A percentile compares a stretch with the other conserved stretches of the same genome.
phyloP scores from a whole-genome alignment of 2,888 invertebrate species.

The Boloria euphrosyne region DNA sequence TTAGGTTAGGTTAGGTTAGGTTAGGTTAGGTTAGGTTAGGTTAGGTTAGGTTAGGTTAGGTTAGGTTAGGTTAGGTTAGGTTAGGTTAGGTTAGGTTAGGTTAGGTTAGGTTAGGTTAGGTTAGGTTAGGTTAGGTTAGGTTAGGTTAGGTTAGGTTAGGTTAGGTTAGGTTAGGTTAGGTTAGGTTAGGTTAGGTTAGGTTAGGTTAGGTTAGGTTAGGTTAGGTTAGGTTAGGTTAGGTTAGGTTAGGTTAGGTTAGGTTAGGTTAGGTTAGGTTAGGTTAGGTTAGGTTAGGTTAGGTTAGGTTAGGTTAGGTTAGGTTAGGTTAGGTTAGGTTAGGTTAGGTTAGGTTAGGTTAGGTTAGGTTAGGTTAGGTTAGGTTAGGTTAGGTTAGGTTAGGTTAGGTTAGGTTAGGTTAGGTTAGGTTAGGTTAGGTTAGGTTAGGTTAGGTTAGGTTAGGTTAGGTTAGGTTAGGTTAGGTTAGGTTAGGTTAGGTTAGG shows the following conservation, averaged over 20 bases:
- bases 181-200: slow-evolving; percentile 39
- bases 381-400: slow-evolving; percentile 33
- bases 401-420: slow-evolving; percentile 27
- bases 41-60: slow-evolving; percentile 44
- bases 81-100: slow-evolving; percentile 41
- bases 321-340: slow-evolving; percentile 37
- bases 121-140: no score
- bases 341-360: slow-evolving; percentile 33
- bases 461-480: slow-evolving; percentile 34
- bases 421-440: slow-evolving; percentile 12
- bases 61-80: slow-evolving; percentile 39
- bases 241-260: slow-evolving; percentile 41
- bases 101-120: slow-evolving; percentile 39
- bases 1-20: slow-evolving; percentile 37
- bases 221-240: slow-evolving; percentile 36
- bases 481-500: slow-evolving; percentile 32
- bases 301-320: slow-evolving; percentile 41
- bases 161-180: slow-evolving; percentile 34
- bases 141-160: no score
- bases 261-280: slow-evolving; percentile 42
- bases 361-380: slow-evolving; percentile 35
- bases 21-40: slow-evolving; percentile 40
- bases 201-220: slow-evolving; percentile 39
- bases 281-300: slow-evolving; percentile 40
- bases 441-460: slow-evolving; percentile 22